These are phyloP conservation scores for Eilema sororculum DNA, from an alignment of 2,888 invertebrate species.

Conservation along the genomic window DNA sequence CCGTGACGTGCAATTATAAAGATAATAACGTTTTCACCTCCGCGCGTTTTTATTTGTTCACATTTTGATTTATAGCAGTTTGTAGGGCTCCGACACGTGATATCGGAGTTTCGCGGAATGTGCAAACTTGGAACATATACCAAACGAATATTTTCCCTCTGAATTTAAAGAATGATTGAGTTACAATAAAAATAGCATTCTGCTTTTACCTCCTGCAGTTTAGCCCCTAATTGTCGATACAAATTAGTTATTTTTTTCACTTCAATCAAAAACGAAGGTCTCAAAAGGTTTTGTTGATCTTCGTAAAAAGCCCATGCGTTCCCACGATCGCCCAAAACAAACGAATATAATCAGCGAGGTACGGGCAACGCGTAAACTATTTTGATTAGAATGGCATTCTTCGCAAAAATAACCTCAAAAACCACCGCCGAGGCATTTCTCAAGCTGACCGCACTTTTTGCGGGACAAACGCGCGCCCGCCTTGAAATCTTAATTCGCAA, in stretches of 20 bases:
- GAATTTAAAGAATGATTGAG: conserved; percentile 36
- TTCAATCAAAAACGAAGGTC: conserved; percentile 55
- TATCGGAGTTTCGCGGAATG: conserved; percentile 49
- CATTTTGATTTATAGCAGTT: conserved; percentile 82
- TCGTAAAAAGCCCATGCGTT: conserved; percentile 65
- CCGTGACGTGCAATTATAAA: conserved; percentile 87
- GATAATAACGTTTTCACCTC: conserved; percentile 87
- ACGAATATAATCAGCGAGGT: conserved; percentile 59
- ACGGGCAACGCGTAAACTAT: conserved; percentile 82
- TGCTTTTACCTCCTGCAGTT: conserved; percentile 42
- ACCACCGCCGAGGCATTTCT: conserved; percentile 78
- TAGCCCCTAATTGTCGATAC: conserved; percentile 35
- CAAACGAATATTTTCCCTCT: conserved; percentile 44
- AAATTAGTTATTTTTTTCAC: conserved; percentile 50
- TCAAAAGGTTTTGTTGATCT: conserved; percentile 47
- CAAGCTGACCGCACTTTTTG: conserved; percentile 78
- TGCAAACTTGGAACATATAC: conserved; percentile 40
- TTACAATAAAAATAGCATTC: conserved; percentile 40
- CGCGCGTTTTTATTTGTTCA: conserved; percentile 82
- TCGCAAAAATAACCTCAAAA: conserved; percentile 76
- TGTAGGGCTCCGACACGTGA: conserved; percentile 61
- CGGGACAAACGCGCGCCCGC: conserved; percentile 69
- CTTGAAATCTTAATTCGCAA: conserved; percentile 84
- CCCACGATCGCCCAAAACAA: conserved; percentile 72
- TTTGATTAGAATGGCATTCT: conserved; percentile 86